phyloP scores from a whole-genome alignment of 2,113 vertebrate species.

The Python bivittatus region DNA sequence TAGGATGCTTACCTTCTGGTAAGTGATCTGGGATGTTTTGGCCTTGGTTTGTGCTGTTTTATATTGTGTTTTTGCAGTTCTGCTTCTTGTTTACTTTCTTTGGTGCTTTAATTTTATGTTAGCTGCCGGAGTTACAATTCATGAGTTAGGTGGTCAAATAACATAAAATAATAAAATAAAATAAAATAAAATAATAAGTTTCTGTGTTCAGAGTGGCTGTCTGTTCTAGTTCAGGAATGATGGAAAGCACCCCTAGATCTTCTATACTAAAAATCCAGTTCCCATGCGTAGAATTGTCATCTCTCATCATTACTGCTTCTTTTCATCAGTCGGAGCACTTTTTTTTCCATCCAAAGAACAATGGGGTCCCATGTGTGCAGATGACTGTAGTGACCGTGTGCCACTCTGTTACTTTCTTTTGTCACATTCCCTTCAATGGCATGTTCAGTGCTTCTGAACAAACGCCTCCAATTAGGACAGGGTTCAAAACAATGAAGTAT shows the following conservation, averaged over 20 bases:
- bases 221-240: background rate
- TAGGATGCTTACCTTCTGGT: background rate
- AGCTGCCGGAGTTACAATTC: background rate
- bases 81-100: background rate
- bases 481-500: constrained; percentile 14
- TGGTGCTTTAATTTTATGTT: background rate
- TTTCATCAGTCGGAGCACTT: background rate
- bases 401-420: background rate
- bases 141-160: background rate
- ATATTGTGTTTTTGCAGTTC: background rate
- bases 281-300: background rate
- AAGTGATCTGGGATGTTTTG: background rate
- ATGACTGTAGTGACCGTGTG: background rate
- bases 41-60: background rate
- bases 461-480: constrained; percentile 16
- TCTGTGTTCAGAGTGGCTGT: background rate
- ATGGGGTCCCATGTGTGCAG: background rate
- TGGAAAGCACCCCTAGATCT: background rate
- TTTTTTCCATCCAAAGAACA: background rate
- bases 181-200: background rate
- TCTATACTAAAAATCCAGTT: background rate
- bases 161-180: background rate
- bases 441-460: constrained; percentile 7
- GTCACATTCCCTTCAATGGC: background rate
- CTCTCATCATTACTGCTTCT: background rate